Evolutionary conservation across 2,797 vertebrate genomes (phyloP), one percentile per base, ranked within the genome.

Genomic region (Lacerta bilineata): DNA sequence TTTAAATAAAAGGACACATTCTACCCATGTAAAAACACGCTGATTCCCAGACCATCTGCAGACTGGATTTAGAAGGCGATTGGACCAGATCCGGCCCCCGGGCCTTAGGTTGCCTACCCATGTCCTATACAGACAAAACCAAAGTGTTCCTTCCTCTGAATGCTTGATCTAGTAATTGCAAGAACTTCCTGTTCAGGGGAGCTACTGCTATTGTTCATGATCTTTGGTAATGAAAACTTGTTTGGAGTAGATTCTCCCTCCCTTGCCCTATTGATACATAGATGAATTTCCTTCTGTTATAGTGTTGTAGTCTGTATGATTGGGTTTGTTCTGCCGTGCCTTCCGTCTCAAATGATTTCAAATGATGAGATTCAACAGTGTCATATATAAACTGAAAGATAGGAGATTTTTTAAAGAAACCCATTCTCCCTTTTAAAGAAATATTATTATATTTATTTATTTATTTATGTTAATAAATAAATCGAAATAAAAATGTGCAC

Each of bases 271-370:
- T 4, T 0, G 36, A 50, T 50, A 50, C 50, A 50, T 1, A 50
- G 13, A 88, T 84, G 93, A 91, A 79, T 86, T 72, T 87, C 90
- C 83, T 86, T 91, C 86, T 90, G 80, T 88, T 94, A 87, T 50
- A 15, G 74, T 80, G 89, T 91, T 91, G 79, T 92, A 94, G 89
- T 90, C 69, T 95, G 87, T 85, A 83, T 96, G 92, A 90, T 93
- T 95, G 90, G 90, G 85, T 96, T 96, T 96, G 93, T 93, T 95
- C 94, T 94, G 92, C 92, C 92, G 94, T 97, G 97, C 96, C 96
- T 97, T 97, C 91, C 90, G 93, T 95, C 95, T 96, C 96, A 96
- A 95, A 96, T 95, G 96, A 96, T 96, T 94, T 89, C 91, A 91
- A 86, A 80, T 92, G 80, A 46, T 89, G 87, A 94, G 95, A 85